Evolutionary conservation across 2,113 vertebrate species (phyloP).

Genomic region (Emydocephalus ijimae): DNA sequence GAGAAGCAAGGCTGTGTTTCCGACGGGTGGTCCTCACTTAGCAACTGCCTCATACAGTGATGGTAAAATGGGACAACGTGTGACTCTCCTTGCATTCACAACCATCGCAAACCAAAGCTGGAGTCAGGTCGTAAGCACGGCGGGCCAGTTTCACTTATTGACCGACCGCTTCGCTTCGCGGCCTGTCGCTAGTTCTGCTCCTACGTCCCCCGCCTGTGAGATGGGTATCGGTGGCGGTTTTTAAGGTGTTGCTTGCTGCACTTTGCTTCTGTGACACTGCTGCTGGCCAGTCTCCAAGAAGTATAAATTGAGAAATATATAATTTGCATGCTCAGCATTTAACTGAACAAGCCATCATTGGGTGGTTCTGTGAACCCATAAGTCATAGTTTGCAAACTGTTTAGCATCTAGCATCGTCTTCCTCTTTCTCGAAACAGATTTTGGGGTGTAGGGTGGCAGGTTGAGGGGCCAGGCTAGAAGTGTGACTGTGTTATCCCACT

Average conservation of each 20-base stretch:
- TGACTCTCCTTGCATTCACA: not conserved
- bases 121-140: not conserved
- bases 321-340: not conserved
- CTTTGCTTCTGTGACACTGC: not conserved
- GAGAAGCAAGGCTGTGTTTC: not conserved
- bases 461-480: not conserved
- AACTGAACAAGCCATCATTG: not conserved
- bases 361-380: not conserved
- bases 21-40: not conserved
- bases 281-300: not conserved
- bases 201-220: not conserved
- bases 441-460: not conserved
- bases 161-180: not conserved
- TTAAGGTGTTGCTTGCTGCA: not conserved
- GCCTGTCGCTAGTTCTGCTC: not conserved
- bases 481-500: not conserved
- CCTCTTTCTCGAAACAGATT: not conserved
- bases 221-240: not conserved
- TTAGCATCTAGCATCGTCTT: not conserved
- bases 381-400: not conserved
- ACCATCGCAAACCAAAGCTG: not conserved
- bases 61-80: fast-evolving
- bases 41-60: not conserved
- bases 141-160: not conserved
- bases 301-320: not conserved